Evolutionary conservation across 2,797 vertebrate genomes (phyloP).

Genomic region (Oreonectes daqikongensis): DNA sequence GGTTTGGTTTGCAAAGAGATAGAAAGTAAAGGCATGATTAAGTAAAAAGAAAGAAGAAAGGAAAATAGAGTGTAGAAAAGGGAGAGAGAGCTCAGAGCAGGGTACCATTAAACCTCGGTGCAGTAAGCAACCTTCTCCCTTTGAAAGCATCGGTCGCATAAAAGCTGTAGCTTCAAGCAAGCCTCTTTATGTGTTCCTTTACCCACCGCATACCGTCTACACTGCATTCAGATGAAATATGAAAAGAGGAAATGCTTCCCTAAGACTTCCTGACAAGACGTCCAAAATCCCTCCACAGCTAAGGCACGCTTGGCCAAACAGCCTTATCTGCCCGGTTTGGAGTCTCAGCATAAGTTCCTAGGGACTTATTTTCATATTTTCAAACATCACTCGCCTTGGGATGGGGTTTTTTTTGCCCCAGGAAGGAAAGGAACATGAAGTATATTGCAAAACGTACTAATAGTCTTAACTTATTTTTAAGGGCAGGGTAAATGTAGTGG

Average conservation of each 20-base stretch:
- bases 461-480: constrained; percentile 41
- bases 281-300: constrained; percentile 66
- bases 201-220: constrained; percentile 67
- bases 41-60: constrained; percentile 44
- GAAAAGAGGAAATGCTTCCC: constrained; percentile 73
- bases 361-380: constrained; percentile 64
- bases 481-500: constrained; percentile 24
- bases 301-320: constrained; percentile 69
- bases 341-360: constrained; percentile 63
- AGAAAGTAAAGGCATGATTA: constrained; percentile 37
- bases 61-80: constrained; percentile 22
- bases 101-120: constrained; percentile 45
- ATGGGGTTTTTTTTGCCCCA: constrained; percentile 48
- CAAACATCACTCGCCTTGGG: constrained; percentile 62
- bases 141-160: constrained; percentile 68
- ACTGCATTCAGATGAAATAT: constrained; percentile 76
- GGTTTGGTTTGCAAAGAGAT: constrained; percentile 38
- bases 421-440: constrained; percentile 25
- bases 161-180: constrained; percentile 67
- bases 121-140: constrained; percentile 44
- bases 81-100: constrained; percentile 33
- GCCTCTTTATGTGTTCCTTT: constrained; percentile 64
- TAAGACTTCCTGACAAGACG: constrained; percentile 69
- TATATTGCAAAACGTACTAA: constrained; percentile 21
- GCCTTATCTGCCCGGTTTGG: constrained; percentile 63